These are phyloP conservation scores for Rhagoletis zephyria DNA, from an alignment of 1,140 invertebrate genomes.

Conservation along the genomic window DNA sequence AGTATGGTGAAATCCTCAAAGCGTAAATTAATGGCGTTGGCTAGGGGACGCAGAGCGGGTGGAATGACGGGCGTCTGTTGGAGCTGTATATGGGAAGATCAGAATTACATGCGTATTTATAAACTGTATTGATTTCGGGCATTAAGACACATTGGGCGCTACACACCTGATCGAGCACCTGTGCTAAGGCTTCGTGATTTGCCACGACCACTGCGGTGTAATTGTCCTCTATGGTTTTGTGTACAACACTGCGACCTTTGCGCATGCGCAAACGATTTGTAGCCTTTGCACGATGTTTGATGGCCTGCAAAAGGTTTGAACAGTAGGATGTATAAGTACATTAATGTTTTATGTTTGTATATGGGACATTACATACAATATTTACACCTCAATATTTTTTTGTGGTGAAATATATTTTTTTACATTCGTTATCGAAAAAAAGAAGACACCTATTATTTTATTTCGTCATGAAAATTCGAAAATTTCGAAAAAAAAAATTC, in stretches of 20 bases:
- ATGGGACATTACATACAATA: no score
- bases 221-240: constrained; percentile 88
- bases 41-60: constrained; percentile 79
- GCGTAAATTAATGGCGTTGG: constrained; percentile 80
- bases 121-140: not conserved
- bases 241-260: constrained; percentile 84
- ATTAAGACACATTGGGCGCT: not conserved
- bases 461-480: no score
- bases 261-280: constrained; percentile 81
- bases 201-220: constrained; percentile 90
- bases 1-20: constrained; percentile 81
- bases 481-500: no score
- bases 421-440: no score
- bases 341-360: no score
- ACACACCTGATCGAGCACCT: constrained; percentile 85
- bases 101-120: not conserved
- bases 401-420: no score
- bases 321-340: not conserved
- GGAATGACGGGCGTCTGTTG: constrained; percentile 80
- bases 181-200: constrained; percentile 88
- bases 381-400: no score
- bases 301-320: constrained; percentile 59
- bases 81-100: constrained; percentile 74
- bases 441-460: no score
- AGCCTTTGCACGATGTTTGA: constrained; percentile 71